Evolutionary conservation across 1,140 invertebrate genomes (phyloP), one percentile per base, ranked within the genome.

Genomic region (Zaprionus ornatus): DNA sequence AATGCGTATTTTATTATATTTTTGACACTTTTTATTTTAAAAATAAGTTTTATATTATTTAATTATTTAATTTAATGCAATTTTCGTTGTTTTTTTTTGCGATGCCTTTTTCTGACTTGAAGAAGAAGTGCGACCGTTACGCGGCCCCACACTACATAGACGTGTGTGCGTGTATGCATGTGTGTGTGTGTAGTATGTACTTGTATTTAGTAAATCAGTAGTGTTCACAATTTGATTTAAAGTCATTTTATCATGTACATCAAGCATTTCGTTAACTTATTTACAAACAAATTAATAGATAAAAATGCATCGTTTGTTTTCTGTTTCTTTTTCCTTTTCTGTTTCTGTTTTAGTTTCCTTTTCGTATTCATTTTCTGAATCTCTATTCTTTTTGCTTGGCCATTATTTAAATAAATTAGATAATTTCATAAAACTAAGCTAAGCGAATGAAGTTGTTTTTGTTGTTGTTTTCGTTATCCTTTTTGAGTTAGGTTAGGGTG

Each of bases 401-500:
- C 83, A 79, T 84, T 85, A 77, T 79, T 90, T 82, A 79, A 90
- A 90, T 90, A 90, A 85, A 90, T 90, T 80, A 80, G 77, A 90
- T 86, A 82, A 90, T 88, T 90, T 78, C 64, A 84, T 90, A 90
- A 78, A 86, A 82, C 86, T 90, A 90, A 70, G 66, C 87, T 91
- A 82, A 68, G 63, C 69, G 62, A 76, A 84, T 78, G 67, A 79
- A 85, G 71, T 42, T 42, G 15, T 42, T 37, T 63, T 62, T 77
- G 66, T 62, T 77, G 23, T 61, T 70, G 45, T 23, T 23, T 60
- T 55, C 5, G 27, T 50, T 50, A 37, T 68, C 5, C n/a, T 10
- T 40, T 40, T 45, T 9, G n/a, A 45, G n/a, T 45, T 59, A 50
- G 63, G 54, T 52, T 29, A 50, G 63, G 37, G 72, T 59, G 54